Base-by-base conservation (phyloP, 30 jellyfish, hydroid and myxozoan species). In the Pelagia noctiluca region DNA sequence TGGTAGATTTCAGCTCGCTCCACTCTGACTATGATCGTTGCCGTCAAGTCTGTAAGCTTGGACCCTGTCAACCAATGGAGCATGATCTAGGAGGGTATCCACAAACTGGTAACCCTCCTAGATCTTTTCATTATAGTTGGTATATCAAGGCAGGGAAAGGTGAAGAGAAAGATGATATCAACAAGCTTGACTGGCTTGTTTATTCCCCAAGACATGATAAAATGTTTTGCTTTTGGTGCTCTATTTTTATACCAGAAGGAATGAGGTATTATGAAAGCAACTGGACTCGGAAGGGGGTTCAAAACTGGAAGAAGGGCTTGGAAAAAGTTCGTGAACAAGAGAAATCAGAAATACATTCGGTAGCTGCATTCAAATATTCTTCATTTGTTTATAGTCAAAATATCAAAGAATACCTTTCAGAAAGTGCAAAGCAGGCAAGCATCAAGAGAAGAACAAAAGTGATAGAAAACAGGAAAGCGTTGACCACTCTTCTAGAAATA, bases 151-250 rank as follows among this genome's bases (percentile, higher is more conserved):
- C 80, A 66, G 31, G 69, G 24, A 66, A 66, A 24, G 80, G 31
- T 28, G 31, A 67, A n/a, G 13, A 24, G 13, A 29, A 66, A 66
- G 31, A 66, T 67, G 31, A 34, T n/a, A 30, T 10, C 24, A 66
- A 22, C 16, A 66, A 66, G 31, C 13, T 8, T n/a, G 80, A 66
- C 24, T 66, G 80, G 80, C 80, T 66, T 18, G 25, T 66, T 8
- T 66, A 66, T n/a, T 66, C 68, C 66, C 80, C 70, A 66, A 66
- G 80, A 66, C 16, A 34, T n/a, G 68, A 66, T 13, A 8, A 66
- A 19, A 66, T 66, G 68, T 66, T 12, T 66, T 66, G 70, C 21
- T 66, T 66, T 66, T 66, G 80, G 68, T 66, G 68, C 8, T 24
- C 26, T 5, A 11, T 66, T 30, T 66, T 66, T 66, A 30, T 66